phyloP scores from a whole-genome alignment of 2,113 vertebrate species.

The Megaceryle torquata region DNA sequence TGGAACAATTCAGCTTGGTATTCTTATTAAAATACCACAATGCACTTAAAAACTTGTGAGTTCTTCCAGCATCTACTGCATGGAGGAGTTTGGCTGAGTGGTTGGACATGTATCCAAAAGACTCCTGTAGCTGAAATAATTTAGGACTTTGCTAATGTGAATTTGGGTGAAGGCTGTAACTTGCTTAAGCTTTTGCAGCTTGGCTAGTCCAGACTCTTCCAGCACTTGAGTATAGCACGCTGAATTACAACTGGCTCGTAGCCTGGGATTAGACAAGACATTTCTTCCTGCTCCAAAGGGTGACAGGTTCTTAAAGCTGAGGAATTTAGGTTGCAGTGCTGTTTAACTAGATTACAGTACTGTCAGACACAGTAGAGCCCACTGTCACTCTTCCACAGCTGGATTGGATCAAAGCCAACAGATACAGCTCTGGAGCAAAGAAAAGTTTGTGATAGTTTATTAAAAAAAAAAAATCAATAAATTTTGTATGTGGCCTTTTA shows the following conservation, averaged over 20 bases:
- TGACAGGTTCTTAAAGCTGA: neutral
- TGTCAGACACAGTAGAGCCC: neutral
- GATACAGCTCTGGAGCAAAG: neutral
- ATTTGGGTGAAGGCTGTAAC: neutral
- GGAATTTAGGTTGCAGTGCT: neutral
- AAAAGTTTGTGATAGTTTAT: neutral
- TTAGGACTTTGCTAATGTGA: neutral
- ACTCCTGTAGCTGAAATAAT: neutral
- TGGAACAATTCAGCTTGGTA: neutral
- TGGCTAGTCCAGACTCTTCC: neutral
- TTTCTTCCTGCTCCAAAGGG: neutral
- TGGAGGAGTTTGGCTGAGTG: neutral
- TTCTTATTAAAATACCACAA: neutral
- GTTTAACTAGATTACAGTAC: neutral
- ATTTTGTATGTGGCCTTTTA: accelerated
- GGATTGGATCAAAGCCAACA: neutral
- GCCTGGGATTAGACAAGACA: neutral
- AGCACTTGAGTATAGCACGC: neutral
- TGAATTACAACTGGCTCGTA: neutral
- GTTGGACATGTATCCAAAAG: neutral
- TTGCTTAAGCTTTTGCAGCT: neutral
- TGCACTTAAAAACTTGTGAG: neutral
- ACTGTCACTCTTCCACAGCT: neutral
- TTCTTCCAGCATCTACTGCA: neutral
- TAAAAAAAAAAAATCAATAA: neutral